Evolutionary conservation across 1,140 invertebrate genomes (phyloP).

Genomic region (Drosophila pseudoobscura): DNA sequence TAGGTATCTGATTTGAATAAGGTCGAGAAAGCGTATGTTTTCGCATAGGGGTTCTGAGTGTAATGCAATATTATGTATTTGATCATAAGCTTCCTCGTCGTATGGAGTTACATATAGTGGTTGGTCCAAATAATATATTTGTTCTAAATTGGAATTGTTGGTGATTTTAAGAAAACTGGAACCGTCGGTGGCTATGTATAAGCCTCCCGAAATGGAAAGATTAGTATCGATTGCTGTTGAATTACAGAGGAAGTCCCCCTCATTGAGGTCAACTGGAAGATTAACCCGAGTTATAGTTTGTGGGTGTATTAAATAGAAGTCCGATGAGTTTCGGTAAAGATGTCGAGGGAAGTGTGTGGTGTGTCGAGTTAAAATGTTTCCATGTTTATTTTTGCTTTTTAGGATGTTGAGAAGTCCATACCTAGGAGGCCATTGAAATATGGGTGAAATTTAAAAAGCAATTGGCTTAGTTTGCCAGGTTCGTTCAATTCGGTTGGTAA

Average conservation of each 20-base stretch:
- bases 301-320: no score
- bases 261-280: neutral
- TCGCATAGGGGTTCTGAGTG: neutral
- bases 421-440: no score
- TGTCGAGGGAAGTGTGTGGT: no score
- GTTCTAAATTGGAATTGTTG: neutral
- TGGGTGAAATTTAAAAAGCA: no score
- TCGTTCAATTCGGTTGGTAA: no score
- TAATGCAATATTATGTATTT: neutral
- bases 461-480: no score
- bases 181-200: neutral
- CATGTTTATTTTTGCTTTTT: no score
- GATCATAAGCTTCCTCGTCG: neutral
- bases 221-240: neutral
- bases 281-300: neutral
- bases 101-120: neutral
- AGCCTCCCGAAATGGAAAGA: neutral
- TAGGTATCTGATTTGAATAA: neutral
- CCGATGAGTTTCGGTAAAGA: no score
- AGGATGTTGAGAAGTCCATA: no score
- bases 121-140: conserved; percentile 1
- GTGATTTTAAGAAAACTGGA: neutral
- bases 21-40: neutral
- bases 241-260: neutral
- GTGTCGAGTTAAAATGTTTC: no score